These are phyloP conservation scores for Bombus waltoni DNA, from an alignment of 1,140 invertebrate species.

Conservation along the genomic window DNA sequence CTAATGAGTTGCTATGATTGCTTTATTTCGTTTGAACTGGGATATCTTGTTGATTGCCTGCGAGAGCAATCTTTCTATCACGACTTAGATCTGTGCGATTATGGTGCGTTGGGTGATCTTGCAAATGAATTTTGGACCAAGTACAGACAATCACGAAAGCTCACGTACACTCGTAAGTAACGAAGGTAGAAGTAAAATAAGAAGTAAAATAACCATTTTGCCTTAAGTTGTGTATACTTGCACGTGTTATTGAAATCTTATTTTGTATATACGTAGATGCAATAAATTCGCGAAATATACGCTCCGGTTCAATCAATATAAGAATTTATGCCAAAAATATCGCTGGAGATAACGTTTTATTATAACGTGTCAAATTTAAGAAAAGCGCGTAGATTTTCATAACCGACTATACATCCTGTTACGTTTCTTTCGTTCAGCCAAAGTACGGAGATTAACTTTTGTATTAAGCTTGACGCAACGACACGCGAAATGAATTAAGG, in stretches of 20 bases:
- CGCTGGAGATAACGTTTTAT: neutral
- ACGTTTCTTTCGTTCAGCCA: neutral
- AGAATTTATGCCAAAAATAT: neutral
- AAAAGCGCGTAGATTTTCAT: neutral
- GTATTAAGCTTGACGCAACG: neutral
- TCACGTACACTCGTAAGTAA: no score
- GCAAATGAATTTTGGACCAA: neutral
- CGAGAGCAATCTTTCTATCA: neutral
- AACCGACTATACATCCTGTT: neutral
- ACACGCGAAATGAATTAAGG: neutral
- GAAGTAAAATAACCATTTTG: neutral
- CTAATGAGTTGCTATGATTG: neutral
- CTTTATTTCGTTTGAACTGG: slow-evolving; percentile 1
- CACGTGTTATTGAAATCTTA: no score
- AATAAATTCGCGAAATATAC: neutral
- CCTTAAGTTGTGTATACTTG: no score
- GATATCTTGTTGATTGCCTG: no score
- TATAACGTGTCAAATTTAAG: neutral
- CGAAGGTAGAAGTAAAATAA: no score
- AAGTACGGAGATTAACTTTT: neutral
- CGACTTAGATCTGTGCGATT: neutral
- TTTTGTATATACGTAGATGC: no score
- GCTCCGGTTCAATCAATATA: no score
- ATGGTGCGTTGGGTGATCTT: neutral
- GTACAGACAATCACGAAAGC: no score